Base-by-base conservation (phyloP, 2,888 invertebrate species). In the Antitype chi region DNA sequence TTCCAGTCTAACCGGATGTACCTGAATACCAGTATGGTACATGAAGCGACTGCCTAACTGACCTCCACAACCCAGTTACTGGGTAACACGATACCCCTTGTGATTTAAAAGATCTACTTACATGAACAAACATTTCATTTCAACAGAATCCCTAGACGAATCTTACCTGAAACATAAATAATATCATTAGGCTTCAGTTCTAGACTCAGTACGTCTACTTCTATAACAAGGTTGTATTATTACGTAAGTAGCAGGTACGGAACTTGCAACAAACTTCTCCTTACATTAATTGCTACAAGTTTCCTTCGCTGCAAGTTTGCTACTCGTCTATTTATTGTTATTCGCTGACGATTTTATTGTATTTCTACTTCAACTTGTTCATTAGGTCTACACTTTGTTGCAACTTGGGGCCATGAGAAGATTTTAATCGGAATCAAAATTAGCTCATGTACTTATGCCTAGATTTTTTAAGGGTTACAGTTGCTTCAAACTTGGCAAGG, bases 211-310 rank as follows among this genome's bases (percentile, higher is more conserved):
- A 59, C 47, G 43, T 25, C 17, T 55, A 53, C 32, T 49, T 25
- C 17, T 68, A 20, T 85, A 88, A 76, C 79, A 55, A 70, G 63
- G 47, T 81, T 72, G 47, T 69, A 76, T 85, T 69, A 67, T 69
- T 81, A 38, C 60, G 15, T 49, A 76, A 88, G 81, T 84, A 87
- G 79, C 78, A 81, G 85, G 84, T 79, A 81, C 85, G 71, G 69
- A 81, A 74, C 79, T 81, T 55, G 57, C 59, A 69, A 55, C 38
- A 69, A 91, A 89, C 79, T 91, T 89, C 81, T 78, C 73, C 84
- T 75, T 85, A 88, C 89, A 89, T 89, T 91, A 89, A 91, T 91
- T 91, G 87, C 87, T 70, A 63, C 71, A 85, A 90, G 87, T 90
- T 89, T 78, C 66, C 63, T 81, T 75, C 83, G 66, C 69, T 71